Evolutionary conservation across 37 sponge, comb jelly and placozoan genomes (phyloP).

Genomic region (Spongilla lacustris): DNA sequence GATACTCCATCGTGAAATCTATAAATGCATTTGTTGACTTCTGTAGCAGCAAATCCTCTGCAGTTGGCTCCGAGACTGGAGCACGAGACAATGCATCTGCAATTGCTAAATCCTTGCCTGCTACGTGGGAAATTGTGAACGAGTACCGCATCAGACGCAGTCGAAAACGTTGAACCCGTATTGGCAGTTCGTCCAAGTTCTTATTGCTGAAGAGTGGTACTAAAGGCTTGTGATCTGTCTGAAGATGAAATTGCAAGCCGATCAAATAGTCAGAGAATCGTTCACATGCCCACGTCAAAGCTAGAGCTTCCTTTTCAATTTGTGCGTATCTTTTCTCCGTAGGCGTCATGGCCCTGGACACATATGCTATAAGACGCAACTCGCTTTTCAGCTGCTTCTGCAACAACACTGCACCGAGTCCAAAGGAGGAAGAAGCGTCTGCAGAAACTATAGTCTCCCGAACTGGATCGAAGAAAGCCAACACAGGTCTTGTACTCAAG

Average conservation of each 20-base stretch:
- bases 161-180: slow-evolving; percentile 46
- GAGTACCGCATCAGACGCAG: slow-evolving; percentile 52
- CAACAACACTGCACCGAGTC: slow-evolving; percentile 55
- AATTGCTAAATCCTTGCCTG: slow-evolving; percentile 50
- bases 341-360: slow-evolving; percentile 46
- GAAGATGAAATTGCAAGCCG: slow-evolving; percentile 32
- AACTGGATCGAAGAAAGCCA: slow-evolving; percentile 38
- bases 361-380: slow-evolving; percentile 45
- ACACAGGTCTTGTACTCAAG: slow-evolving; percentile 11
- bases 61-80: background rate
- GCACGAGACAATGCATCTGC: slow-evolving; percentile 59
- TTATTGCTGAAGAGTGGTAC: slow-evolving; percentile 55
- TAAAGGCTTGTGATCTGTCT: slow-evolving; percentile 72
- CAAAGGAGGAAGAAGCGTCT: slow-evolving; percentile 32
- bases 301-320: slow-evolving; percentile 58
- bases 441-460: slow-evolving; percentile 29
- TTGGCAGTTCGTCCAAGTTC: slow-evolving; percentile 44
- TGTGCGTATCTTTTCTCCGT: slow-evolving; percentile 58
- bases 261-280: slow-evolving; percentile 28
- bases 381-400: slow-evolving; percentile 28
- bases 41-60: background rate
- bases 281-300: slow-evolving; percentile 60
- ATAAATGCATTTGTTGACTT: background rate
- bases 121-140: slow-evolving; percentile 54
- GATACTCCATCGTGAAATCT: background rate